These are phyloP conservation scores for Prunella fulvescens DNA, from an alignment of 2,113 vertebrate species.

Conservation along the genomic window DNA sequence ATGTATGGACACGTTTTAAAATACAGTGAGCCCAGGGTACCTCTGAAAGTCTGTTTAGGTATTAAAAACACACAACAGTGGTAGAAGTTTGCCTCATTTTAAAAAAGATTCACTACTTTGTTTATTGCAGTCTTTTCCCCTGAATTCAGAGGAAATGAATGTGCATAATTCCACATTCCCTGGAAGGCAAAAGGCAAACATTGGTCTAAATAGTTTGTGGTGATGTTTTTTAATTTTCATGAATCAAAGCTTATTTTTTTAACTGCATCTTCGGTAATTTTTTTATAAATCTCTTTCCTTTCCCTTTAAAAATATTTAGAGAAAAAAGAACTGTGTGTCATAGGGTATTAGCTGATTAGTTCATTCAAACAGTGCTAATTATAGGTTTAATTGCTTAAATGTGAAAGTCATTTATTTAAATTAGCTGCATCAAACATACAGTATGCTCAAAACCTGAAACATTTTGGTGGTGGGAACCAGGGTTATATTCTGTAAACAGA, in stretches of 20 bases:
- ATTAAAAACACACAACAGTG: background rate
- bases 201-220: slow-evolving; percentile 3
- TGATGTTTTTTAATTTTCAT: slow-evolving; percentile 17
- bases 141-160: slow-evolving; percentile 10
- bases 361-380: slow-evolving; percentile 37
- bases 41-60: background rate
- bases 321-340: slow-evolving; percentile 8
- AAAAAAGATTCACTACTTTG: background rate
- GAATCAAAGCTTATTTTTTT: slow-evolving; percentile 12
- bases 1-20: background rate
- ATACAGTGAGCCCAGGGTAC: background rate
- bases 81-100: background rate
- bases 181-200: slow-evolving; percentile 21
- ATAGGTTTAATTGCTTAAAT: slow-evolving; percentile 56
- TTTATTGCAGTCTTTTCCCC: background rate
- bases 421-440: slow-evolving; percentile 56
- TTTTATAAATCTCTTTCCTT: background rate
- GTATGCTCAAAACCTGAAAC: slow-evolving; percentile 41
- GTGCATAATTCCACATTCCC: slow-evolving; percentile 18
- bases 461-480: background rate
- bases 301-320: slow-evolving; percentile 47
- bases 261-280: background rate
- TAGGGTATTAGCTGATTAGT: slow-evolving; percentile 41
- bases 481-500: slow-evolving; percentile 30
- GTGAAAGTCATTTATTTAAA: slow-evolving; percentile 54